Evolutionary conservation across 2,888 invertebrate genomes (phyloP), one percentile per base, ranked within the genome.

Genomic region (Auanema sp.): DNA sequence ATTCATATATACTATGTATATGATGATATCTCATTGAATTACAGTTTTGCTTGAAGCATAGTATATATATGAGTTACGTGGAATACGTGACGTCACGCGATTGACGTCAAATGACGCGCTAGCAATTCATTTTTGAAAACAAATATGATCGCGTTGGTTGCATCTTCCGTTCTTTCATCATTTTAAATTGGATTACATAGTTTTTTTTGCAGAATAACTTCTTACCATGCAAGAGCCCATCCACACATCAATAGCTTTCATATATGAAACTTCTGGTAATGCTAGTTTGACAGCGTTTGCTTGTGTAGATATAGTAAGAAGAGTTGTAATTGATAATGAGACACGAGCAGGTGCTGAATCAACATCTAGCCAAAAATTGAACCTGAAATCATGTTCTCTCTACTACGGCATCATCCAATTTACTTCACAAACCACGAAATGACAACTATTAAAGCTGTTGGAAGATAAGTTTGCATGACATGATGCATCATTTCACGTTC

Each of bases 391-490:
- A 5, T 49, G 12, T 14, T 56, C 23, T 58, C 16, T 54, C 33
- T 41, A 14, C n/a, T 33, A 21, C 54, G 11, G 14, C 10, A 12
- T 16, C 18, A 41, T 62, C 49, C 49, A 12, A 50, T 64, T 42
- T 44, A 21, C 23, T 16, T 21, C 23, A 12, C 51, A 50, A 23
- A 87, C 88, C 88, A 88, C 3, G 87, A 87, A 58, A 88, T 87
- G 64, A 87, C 87, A 33, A 88, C 88, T 66, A 88, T 87, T 52
- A 88, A 79, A 40, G 87, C 87, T 11, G 87, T 87, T 0, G 88
- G 88, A 43, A 88, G 81, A 79, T 88, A 88, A 64, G 87, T 87
- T 79, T 88, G 88, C 41, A 88, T 87, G 68, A 88, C 79, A 75
- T 88, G 87, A 76, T 87, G 87, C 64, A 87, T 87, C 55, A 87